Conservation (phyloP, 2,113 vertebrate species). For the Pelmatolapia mariae region DNA sequence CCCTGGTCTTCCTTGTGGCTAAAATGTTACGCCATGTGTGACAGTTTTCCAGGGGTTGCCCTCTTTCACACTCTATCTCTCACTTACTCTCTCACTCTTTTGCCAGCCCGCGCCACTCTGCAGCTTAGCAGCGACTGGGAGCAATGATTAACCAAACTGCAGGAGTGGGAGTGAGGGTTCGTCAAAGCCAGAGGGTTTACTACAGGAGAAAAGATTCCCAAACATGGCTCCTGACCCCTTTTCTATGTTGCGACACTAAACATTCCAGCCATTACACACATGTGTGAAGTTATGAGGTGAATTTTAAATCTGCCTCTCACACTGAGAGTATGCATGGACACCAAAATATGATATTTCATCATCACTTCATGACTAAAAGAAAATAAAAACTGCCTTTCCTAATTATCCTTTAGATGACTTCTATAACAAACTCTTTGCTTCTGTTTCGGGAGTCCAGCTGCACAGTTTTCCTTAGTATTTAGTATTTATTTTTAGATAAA, state of each 20-base stretch:
- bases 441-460: neutral
- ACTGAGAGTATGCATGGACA: neutral
- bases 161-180: neutral
- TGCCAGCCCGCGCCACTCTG: neutral
- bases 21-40: neutral
- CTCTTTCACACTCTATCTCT: neutral
- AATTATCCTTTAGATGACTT: neutral
- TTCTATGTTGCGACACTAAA: neutral
- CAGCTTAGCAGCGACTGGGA: constrained; percentile 14
- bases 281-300: neutral
- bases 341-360: neutral
- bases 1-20: neutral
- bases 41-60: constrained; percentile 11
- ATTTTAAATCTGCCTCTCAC: neutral
- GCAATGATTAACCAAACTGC: constrained; percentile 56
- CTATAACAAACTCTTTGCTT: neutral
- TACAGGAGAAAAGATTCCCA: neutral
- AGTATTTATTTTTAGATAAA: neutral
- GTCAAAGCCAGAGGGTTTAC: neutral
- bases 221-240: neutral
- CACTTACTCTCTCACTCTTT: neutral
- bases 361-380: neutral
- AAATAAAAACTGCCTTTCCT: neutral
- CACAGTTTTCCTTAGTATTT: neutral
- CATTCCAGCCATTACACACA: neutral